phyloP scores from a whole-genome alignment of 2,797 vertebrate species.

The Coracias cyanogaster region DNA sequence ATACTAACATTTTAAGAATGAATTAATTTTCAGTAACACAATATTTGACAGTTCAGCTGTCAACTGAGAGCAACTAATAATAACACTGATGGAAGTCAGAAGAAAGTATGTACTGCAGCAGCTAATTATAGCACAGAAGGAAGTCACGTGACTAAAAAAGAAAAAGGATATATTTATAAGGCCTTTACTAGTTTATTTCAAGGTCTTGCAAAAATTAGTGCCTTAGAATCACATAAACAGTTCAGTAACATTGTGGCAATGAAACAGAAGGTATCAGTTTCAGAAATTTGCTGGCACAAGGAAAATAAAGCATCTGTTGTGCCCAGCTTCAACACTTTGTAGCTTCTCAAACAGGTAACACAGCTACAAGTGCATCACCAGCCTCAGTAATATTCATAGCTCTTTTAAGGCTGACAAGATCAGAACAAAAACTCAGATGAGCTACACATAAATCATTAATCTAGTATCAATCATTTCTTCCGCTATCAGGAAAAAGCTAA shows the following conservation, averaged over 20 bases:
- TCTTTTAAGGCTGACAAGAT: conserved; percentile 50
- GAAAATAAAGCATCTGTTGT: conserved; percentile 50
- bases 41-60: neutral
- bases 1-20: neutral
- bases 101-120: neutral
- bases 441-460: conserved; percentile 26
- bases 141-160: neutral
- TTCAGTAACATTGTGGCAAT: conserved; percentile 44
- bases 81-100: neutral
- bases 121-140: neutral
- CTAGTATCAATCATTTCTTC: conserved; percentile 37
- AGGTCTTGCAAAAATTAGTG: conserved; percentile 45
- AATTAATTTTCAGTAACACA: neutral
- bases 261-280: conserved; percentile 57
- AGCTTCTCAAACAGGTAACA: conserved; percentile 68
- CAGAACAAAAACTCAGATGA: conserved; percentile 63
- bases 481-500: neutral
- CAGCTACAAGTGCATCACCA: conserved; percentile 43
- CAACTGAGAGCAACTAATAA: neutral
- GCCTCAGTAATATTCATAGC: conserved; percentile 53
- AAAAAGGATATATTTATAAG: neutral
- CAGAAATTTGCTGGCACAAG: conserved; percentile 63
- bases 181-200: conserved; percentile 5
- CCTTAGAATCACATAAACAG: conserved; percentile 15
- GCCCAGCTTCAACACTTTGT: conserved; percentile 51